Conservation (phyloP, 2,888 invertebrate genomes). For the Nasonovia ribisnigri region DNA sequence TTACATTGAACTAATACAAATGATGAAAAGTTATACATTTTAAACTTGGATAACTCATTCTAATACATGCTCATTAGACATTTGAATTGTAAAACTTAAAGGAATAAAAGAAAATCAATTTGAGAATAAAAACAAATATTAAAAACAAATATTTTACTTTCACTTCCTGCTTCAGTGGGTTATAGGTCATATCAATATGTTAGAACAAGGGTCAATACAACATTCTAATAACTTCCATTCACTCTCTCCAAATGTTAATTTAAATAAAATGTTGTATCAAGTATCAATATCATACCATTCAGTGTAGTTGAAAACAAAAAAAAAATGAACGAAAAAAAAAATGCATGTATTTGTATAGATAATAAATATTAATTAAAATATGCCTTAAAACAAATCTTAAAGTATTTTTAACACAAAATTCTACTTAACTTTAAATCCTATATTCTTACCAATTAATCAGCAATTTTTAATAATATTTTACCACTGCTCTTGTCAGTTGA, state of each 20-base stretch:
- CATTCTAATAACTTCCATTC: conserved; percentile 47
- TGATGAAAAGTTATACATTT: background rate
- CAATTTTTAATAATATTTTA: conserved; percentile 74
- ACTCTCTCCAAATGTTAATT: conserved; percentile 38
- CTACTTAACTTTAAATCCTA: background rate
- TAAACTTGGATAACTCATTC: background rate
- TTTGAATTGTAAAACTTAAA: background rate
- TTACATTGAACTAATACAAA: background rate
- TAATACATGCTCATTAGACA: no score
- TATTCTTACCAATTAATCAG: conserved; percentile 66
- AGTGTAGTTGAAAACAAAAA: background rate
- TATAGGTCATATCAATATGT: conserved; percentile 37
- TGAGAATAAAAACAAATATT: conserved; percentile 19
- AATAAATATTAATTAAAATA: background rate
- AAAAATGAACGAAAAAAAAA: conserved; percentile 5
- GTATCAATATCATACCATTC: no score
- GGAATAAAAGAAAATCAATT: conserved; percentile 9
- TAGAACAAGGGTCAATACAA: conserved; percentile 46
- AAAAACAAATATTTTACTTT: conserved; percentile 33
- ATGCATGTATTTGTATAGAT: background rate
- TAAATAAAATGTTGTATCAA: background rate
- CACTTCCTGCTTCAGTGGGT: conserved; percentile 39
- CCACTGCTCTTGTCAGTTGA: conserved; percentile 75
- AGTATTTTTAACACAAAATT: conserved; percentile 3
- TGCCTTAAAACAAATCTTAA: background rate